A percentile compares a stretch with the other conserved stretches of the same genome.
Conservation (phyloP, 2,113 vertebrate species). For the Catharus bicknelli region DNA sequence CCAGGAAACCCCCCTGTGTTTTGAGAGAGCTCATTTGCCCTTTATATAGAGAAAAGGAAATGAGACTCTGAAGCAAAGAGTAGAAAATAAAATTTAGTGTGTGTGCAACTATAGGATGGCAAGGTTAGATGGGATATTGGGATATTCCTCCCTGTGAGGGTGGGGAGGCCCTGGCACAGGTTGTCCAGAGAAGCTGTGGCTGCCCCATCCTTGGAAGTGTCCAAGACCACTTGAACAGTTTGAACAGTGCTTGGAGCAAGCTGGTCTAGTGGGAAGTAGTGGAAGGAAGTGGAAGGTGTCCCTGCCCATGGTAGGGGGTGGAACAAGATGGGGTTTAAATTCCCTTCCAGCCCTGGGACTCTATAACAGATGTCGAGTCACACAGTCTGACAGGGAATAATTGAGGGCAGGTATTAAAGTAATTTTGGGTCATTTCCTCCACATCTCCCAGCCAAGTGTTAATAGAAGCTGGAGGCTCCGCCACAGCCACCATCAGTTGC, state of each 20-base stretch:
- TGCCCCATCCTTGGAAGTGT: neutral
- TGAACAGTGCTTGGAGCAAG: neutral
- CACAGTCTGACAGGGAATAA: neutral
- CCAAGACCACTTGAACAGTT: neutral
- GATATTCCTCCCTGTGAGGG: neutral
- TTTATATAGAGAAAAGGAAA: neutral
- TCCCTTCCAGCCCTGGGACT: neutral
- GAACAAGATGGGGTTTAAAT: neutral
- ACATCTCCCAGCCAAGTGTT: neutral
- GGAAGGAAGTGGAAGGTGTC: neutral
- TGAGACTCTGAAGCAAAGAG: neutral
- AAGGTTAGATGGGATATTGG: neutral
- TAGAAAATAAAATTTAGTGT: neutral
- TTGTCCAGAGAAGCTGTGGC: neutral
- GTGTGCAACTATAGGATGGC: neutral
- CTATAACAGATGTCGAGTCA: neutral
- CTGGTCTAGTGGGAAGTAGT: fast-evolving
- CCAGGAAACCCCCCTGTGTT: neutral
- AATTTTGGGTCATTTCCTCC: neutral
- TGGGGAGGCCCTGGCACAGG: neutral
- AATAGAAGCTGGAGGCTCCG: neutral
- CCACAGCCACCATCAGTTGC: neutral
- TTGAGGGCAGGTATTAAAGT: neutral
- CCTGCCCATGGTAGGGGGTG: neutral
- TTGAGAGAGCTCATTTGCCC: neutral